phyloP scores from a whole-genome alignment of 2,797 vertebrate species.

The Malurus splendens region DNA sequence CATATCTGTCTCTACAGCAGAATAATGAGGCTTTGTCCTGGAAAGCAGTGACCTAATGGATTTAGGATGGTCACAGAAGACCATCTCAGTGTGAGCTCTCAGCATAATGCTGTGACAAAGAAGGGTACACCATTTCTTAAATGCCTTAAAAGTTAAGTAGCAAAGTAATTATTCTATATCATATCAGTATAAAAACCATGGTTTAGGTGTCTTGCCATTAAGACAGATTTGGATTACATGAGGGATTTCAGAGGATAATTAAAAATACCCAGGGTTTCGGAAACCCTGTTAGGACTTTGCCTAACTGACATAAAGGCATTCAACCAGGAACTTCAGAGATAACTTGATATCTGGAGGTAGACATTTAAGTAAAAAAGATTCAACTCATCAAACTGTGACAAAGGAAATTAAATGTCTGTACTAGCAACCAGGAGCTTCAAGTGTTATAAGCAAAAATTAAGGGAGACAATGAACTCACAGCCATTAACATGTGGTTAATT shows the following conservation, averaged over 20 bases:
- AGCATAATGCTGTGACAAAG: background rate
- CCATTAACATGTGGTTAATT: background rate
- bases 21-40: slow-evolving; percentile 21
- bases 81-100: background rate
- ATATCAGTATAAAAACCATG: background rate
- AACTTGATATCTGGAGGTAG: background rate
- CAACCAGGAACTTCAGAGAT: background rate
- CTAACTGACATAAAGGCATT: background rate
- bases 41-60: background rate
- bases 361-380: background rate
- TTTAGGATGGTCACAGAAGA: background rate
- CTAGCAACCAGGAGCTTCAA: background rate
- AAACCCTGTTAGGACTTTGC: background rate
- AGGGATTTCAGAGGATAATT: background rate
- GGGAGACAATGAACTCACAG: background rate
- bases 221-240: background rate
- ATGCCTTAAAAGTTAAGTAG: background rate
- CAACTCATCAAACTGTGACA: background rate
- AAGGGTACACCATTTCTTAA: background rate
- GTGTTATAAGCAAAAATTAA: background rate
- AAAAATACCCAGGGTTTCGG: background rate
- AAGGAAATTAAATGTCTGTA: background rate
- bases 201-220: background rate
- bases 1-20: slow-evolving; percentile 9
- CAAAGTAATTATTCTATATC: background rate